Conservation (phyloP, 2,113 vertebrate genomes). For the Physeter macrocephalus region DNA sequence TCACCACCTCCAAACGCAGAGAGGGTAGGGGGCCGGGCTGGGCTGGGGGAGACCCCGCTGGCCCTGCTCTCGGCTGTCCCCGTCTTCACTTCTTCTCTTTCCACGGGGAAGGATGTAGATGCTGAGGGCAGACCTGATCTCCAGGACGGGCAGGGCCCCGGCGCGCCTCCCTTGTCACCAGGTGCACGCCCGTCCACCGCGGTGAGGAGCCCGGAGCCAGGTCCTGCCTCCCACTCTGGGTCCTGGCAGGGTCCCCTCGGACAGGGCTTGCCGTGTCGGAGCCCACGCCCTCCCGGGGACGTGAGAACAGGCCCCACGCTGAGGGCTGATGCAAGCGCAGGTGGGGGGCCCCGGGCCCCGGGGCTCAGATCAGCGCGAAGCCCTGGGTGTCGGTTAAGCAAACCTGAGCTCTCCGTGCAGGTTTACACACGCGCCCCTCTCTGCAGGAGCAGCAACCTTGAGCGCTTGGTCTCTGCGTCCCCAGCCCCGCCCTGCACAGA, state of each 20-base stretch:
- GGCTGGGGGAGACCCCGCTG: rapidly evolving
- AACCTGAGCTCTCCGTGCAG: rapidly evolving
- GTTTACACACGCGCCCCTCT: rapidly evolving
- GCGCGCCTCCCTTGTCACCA: rapidly evolving
- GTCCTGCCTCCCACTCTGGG: not conserved
- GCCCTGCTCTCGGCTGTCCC: rapidly evolving
- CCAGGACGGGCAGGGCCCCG: rapidly evolving
- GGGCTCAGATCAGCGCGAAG: rapidly evolving
- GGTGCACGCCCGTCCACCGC: rapidly evolving
- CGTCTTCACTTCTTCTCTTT: rapidly evolving
- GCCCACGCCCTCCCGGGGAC: rapidly evolving
- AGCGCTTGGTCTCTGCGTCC: not conserved
- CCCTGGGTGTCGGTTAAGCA: not conserved
- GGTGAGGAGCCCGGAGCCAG: not conserved
- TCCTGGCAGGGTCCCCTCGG: not conserved
- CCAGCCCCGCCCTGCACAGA: rapidly evolving
- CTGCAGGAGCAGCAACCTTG: rapidly evolving
- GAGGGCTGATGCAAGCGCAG: rapidly evolving
- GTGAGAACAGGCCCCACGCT: rapidly evolving
- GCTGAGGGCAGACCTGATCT: too few relatives aligned
- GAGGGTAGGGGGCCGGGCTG: rapidly evolving
- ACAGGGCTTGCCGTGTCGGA: too few relatives aligned
- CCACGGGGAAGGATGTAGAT: rapidly evolving
- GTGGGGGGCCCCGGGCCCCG: rapidly evolving
- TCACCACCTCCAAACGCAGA: rapidly evolving